These are phyloP conservation scores for Phalacrocorax carbo DNA, from an alignment of 2,113 vertebrate species.

Conservation along the genomic window DNA sequence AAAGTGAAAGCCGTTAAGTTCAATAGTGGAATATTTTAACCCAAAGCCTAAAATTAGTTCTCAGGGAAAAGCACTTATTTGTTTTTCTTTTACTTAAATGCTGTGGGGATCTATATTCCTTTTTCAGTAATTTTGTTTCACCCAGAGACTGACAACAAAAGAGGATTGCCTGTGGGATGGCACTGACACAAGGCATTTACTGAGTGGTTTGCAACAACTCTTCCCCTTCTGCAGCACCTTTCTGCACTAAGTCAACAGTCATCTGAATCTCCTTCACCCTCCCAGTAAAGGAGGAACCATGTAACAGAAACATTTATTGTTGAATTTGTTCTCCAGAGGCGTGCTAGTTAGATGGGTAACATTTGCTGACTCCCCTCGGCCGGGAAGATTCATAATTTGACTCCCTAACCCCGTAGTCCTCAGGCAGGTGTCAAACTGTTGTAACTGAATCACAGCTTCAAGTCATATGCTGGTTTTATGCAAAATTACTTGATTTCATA, in stretches of 20 bases:
- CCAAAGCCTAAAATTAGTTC: neutral
- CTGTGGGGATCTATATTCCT: neutral
- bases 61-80: neutral
- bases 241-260: neutral
- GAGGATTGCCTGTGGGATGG: neutral
- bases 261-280: neutral
- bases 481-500: neutral
- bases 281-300: neutral
- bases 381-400: neutral
- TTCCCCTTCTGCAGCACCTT: neutral
- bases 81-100: neutral
- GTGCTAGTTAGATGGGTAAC: fast-evolving
- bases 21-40: neutral
- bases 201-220: neutral
- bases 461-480: neutral
- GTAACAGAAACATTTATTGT: neutral
- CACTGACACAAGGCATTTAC: neutral
- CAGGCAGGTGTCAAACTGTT: neutral
- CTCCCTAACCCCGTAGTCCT: neutral
- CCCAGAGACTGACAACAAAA: neutral
- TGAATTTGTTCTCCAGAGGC: neutral
- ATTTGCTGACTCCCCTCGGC: neutral
- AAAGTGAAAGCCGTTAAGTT: neutral
- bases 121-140: neutral
- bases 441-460: neutral